phyloP scores from a whole-genome alignment of 2,113 vertebrate species.

The Elanoides forficatus region DNA sequence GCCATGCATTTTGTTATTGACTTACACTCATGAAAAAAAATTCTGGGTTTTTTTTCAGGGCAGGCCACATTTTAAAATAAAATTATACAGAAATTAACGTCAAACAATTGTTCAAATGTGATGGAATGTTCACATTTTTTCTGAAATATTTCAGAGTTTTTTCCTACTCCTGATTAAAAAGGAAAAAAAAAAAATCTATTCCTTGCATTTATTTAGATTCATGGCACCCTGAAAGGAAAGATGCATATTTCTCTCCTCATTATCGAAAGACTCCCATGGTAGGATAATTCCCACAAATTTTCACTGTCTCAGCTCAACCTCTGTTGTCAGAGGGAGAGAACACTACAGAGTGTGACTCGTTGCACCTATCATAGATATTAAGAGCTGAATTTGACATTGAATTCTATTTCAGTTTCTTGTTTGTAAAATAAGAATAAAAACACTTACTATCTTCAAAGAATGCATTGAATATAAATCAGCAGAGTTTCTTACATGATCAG shows the following conservation, averaged over 20 bases:
- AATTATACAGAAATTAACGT: background rate
- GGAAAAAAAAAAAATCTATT: background rate
- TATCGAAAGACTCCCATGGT: background rate
- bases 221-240: background rate
- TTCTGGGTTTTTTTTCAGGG: background rate
- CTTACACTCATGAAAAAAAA: background rate
- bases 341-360: background rate
- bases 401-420: background rate
- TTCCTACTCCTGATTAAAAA: background rate
- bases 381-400: background rate
- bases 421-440: background rate
- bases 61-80: background rate
- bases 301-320: background rate
- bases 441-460: background rate
- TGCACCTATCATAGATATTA: background rate
- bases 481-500: background rate
- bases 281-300: background rate
- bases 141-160: background rate
- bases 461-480: background rate
- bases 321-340: background rate
- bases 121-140: background rate
- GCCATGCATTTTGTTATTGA: background rate
- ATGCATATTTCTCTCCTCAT: background rate
- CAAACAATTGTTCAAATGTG: background rate
- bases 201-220: background rate